phyloP scores from a whole-genome alignment of 2,888 invertebrate species.

The Petrolisthes cinctipes region DNA sequence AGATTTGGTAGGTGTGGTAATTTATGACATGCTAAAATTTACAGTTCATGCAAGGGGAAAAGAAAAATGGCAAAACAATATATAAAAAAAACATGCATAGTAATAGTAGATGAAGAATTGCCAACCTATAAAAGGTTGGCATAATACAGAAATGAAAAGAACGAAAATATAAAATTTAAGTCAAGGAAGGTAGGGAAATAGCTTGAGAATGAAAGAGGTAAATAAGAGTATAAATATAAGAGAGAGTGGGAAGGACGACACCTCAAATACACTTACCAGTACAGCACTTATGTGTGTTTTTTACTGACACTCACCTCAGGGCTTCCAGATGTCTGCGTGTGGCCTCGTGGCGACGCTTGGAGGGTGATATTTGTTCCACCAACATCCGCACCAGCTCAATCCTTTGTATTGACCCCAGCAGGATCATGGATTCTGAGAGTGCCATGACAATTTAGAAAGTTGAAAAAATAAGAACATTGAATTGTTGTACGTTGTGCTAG shows the following conservation, averaged over 20 bases:
- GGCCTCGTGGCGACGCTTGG: constrained; percentile 82
- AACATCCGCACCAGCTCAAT: constrained; percentile 89
- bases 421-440: constrained; percentile 77
- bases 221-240: neutral
- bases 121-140: too few species aligned
- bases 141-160: too few species aligned
- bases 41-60: too few species aligned
- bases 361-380: constrained; percentile 87
- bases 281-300: neutral
- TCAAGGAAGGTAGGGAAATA: too few species aligned
- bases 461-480: too few species aligned
- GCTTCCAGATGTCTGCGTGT: constrained; percentile 84
- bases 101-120: too few species aligned
- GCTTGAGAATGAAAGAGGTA: neutral
- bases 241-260: neutral
- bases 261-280: neutral
- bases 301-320: constrained; percentile 70
- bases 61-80: too few species aligned
- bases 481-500: too few species aligned
- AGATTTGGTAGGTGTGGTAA: too few species aligned
- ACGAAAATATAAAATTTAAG: too few species aligned
- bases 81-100: too few species aligned
- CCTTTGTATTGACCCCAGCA: constrained; percentile 93
- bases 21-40: too few species aligned
- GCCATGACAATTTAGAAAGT: neutral